Evolutionary conservation across 2,797 vertebrate species (phyloP).

Genomic region (Xenentodon cancila): DNA sequence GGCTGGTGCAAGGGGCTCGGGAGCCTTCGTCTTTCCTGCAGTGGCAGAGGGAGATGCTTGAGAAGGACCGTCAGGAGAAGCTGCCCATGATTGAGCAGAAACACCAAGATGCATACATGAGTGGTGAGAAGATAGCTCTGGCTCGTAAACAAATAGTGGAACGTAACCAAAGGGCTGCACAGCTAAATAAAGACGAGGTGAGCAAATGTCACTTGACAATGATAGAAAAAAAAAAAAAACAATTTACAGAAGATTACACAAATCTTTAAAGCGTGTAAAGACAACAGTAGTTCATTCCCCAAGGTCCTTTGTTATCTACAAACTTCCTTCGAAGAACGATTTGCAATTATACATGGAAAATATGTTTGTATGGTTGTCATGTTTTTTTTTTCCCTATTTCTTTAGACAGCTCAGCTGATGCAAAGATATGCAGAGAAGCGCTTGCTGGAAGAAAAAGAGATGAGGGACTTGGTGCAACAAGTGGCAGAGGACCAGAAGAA

Average conservation of each 20-base stretch:
- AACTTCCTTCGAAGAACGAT: neutral
- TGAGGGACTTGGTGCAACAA: slow-evolving; percentile 86
- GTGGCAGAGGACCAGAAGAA: slow-evolving; percentile 88
- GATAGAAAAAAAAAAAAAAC: neutral
- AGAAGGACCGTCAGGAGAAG: slow-evolving; percentile 83
- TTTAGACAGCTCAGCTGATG: slow-evolving; percentile 85
- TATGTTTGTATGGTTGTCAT: slow-evolving; percentile 2
- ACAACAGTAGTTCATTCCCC: neutral
- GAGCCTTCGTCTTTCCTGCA: slow-evolving; percentile 87
- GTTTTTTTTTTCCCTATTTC: slow-evolving; percentile 1
- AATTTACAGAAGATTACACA: slow-evolving; percentile 13
- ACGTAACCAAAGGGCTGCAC: slow-evolving; percentile 84
- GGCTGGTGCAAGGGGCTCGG: slow-evolving; percentile 79
- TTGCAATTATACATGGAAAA: slow-evolving; percentile 8
- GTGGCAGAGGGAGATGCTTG: slow-evolving; percentile 88
- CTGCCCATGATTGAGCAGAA: slow-evolving; percentile 78
- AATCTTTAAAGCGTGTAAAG: slow-evolving; percentile 6
- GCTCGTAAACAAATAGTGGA: slow-evolving; percentile 80
- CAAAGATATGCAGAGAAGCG: slow-evolving; percentile 78
- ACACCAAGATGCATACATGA: slow-evolving; percentile 85
- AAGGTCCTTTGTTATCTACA: slow-evolving; percentile 6
- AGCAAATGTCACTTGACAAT: slow-evolving; percentile 4
- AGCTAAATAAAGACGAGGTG: slow-evolving; percentile 89
- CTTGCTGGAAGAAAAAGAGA: slow-evolving; percentile 82
- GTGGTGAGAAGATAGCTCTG: slow-evolving; percentile 84